Base-by-base conservation (phyloP, 2,888 invertebrate species). In the Zhuqinia jingwanae region DNA sequence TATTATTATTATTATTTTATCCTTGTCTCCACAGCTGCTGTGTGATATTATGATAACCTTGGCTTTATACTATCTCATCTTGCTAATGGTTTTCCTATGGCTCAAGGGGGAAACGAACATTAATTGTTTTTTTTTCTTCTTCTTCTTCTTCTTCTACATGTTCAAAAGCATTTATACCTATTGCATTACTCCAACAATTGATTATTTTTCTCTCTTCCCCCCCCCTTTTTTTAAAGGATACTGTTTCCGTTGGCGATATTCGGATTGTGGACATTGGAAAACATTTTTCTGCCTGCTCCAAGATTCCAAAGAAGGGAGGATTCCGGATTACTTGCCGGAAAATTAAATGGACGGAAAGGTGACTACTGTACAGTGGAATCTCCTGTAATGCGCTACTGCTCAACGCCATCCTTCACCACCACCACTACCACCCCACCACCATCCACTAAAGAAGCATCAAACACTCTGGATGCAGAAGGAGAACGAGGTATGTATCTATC, bases 201-300 rank as follows among this genome's bases (percentile, higher is more conserved):
- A 77, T 84, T 77, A 56, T 68, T 73, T 68, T 87, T 63, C 77
- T 63, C 80, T 60, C 22, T 65, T 42, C 56, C n/a, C n/a, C n/a
- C n/a, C n/a, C n/a, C n/a, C n/a, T n/a, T n/a, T n/a, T n/a, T n/a
- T n/a, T n/a, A n/a, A n/a, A 89, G 89, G 89, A 89, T 50, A 85
- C 89, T 22, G 87, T 89, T 42, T 89, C 89, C 65, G 88, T 89
- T 15, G 88, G 89, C n/a, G 89, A 89, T 79, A 89, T 89, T 65
- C 88, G 89, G 0, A 68, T 89, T 63, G 87, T 88, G 47, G 73
- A 68, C 56, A 81, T 87, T 58, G 88, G 88, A 50, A 85, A 81
- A 47, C 53, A 83, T 22, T 85, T 88, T 56, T 87, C 89, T 25
- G 78, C 83, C 22, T 89, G 89, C 45, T 82, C 88, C 63, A 78